phyloP scores from a whole-genome alignment of 2,888 invertebrate genomes.

The Lasioglossum pauxillum region DNA sequence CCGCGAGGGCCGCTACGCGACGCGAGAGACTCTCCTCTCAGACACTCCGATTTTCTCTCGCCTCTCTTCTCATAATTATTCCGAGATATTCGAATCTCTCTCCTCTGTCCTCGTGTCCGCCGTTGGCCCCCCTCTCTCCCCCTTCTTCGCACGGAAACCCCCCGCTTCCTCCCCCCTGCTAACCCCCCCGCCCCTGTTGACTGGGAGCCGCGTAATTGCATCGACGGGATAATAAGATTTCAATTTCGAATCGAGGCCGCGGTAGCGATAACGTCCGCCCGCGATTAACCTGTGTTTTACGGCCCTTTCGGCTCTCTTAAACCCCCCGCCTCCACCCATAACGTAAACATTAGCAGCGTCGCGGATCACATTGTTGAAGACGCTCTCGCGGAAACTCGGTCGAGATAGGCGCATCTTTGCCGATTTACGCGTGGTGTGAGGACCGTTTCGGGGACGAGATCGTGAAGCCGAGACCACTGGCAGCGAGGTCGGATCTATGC shows the following conservation, averaged over 20 bases:
- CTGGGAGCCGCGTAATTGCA: constrained; percentile 75
- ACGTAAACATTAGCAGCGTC: constrained; percentile 6
- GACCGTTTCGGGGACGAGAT: background rate
- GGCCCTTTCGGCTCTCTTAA: background rate
- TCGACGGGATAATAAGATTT: constrained; percentile 80
- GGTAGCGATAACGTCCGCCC: constrained; percentile 61
- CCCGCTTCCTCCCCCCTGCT: constrained; percentile 31
- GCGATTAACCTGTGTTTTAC: constrained; percentile 42
- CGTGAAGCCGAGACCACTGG: background rate
- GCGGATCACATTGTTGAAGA: background rate
- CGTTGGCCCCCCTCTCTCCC: constrained; percentile 22
- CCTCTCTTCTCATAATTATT: constrained; percentile 72
- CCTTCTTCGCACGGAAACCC: background rate
- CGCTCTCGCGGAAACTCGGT: background rate
- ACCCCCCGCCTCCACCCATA: background rate
- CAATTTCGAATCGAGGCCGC: constrained; percentile 78
- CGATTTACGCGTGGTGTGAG: background rate
- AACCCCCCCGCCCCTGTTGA: constrained; percentile 25
- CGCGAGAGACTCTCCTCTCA: background rate
- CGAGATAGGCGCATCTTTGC: background rate
- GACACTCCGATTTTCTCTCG: constrained; percentile 9
- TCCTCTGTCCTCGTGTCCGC: constrained; percentile 60
- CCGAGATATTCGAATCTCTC: constrained; percentile 79
- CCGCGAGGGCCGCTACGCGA: constrained; percentile 47
- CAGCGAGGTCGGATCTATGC: background rate